These are phyloP conservation scores for Batillaria attramentaria DNA, from an alignment of 1,140 invertebrate species.

Conservation along the genomic window DNA sequence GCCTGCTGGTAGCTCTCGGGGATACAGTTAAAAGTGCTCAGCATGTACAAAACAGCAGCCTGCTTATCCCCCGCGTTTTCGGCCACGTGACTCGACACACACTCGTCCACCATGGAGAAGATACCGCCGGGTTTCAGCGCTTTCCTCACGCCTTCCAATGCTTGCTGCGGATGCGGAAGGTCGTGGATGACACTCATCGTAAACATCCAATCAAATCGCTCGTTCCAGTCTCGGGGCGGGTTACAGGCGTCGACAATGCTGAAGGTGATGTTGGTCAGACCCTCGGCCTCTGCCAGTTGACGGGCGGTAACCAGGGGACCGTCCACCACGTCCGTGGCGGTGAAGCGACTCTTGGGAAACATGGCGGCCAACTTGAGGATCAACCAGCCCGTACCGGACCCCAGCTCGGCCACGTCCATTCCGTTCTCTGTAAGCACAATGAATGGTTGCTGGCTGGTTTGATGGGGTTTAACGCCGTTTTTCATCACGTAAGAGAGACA, in stretches of 20 bases:
- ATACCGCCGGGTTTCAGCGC: constrained; percentile 19
- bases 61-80: background rate
- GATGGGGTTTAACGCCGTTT: no score
- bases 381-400: constrained; percentile 39
- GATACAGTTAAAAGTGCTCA: constrained; percentile 15
- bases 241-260: constrained; percentile 33
- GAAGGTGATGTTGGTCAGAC: constrained; percentile 41
- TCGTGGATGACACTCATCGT: constrained; percentile 35
- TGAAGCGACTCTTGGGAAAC: constrained; percentile 45
- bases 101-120: constrained; percentile 7
- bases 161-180: constrained; percentile 4
- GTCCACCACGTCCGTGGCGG: constrained; percentile 35
- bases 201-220: constrained; percentile 46
- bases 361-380: constrained; percentile 32
- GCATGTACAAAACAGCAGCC: constrained; percentile 6
- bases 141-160: background rate
- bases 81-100: constrained; percentile 8
- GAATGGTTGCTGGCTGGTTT: no score
- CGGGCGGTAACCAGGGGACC: constrained; percentile 29
- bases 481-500: no score
- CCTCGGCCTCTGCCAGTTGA: constrained; percentile 9
- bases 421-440: constrained; percentile 5
- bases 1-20: constrained; percentile 22
- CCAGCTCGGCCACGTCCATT: constrained; percentile 43
- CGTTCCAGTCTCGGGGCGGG: constrained; percentile 34